Base-by-base conservation (phyloP, 2,888 invertebrate genomes). In the Eutolmus rufibarbis region DNA sequence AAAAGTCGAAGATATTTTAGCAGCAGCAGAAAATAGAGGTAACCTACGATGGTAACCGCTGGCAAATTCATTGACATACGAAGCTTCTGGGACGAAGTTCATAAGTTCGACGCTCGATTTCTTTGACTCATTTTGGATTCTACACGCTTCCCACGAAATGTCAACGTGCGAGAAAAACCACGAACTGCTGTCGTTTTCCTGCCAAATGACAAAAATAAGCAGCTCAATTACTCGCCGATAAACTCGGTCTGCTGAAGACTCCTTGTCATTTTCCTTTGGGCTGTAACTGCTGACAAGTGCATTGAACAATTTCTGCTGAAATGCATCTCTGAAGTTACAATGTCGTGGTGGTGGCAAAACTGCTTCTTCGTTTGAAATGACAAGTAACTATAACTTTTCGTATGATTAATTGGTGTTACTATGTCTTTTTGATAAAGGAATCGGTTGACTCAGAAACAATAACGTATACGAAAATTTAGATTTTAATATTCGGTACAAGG, bases 171-270 rank as follows among this genome's bases (percentile, higher is more conserved):
- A 82, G 57, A 57, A 82, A 82, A 57, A 66, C 66, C 37, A 82
- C 82, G 66, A 82, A 82, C 16, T 46, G 34, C n/a, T 46, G 37
- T 82, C 82, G 82, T 57, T 82, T 82, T 51, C 19, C 37, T 66
- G 81, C 37, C 31, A 82, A 82, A 82, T 82, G 57, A 37, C 66
- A 66, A 82, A 82, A 66, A 57, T 82, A 82, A 82, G 82, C 51
- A 82, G 57, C 57, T 82, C 66, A 82, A 82, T 82, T 66, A 82
- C 82, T 82, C 37, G 40, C 19, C 66, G 19, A 34, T 37, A 28
- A 57, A 34, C 34, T 57, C 34, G 37, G 37, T 82, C 28, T 57
- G 51, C n/a, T 19, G 23, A 51, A 37, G 23, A 19, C 14, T 79
- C 51, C 51, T 79, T 79, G 46, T 46, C 23, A 23, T 37, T 77